Evolutionary conservation across 2,797 vertebrate genomes (phyloP).

Genomic region (Chiroxiphia lanceolata): DNA sequence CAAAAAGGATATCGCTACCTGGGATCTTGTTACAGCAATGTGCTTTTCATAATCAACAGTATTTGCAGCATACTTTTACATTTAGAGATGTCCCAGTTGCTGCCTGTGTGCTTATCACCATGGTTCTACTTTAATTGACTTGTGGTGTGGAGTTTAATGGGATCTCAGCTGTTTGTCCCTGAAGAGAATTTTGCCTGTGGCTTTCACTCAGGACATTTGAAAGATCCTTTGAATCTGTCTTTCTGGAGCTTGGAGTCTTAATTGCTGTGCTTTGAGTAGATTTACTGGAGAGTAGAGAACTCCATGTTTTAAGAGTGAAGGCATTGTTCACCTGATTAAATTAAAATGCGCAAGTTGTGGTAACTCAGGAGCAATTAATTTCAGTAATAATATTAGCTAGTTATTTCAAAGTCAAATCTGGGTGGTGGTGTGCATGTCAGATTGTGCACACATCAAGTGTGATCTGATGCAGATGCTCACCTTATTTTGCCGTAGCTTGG

Average conservation of each 20-base stretch:
- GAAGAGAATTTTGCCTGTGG: not conserved
- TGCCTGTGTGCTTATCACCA: not conserved
- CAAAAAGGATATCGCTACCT: not conserved
- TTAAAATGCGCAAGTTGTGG: slow-evolving; percentile 1
- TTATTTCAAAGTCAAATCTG: not conserved
- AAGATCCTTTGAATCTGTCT: slow-evolving; percentile 25
- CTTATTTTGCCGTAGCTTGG: not conserved
- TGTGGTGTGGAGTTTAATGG: not conserved
- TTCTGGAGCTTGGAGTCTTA: not conserved
- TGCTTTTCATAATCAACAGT: not conserved
- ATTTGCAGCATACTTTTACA: not conserved
- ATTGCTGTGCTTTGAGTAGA: not conserved
- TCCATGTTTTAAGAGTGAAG: not conserved
- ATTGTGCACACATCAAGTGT: not conserved
- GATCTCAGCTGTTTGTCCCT: slow-evolving; percentile 20
- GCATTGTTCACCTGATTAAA: not conserved
- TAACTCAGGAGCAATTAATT: slow-evolving; percentile 32
- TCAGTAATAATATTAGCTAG: not conserved
- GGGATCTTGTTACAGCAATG: not conserved
- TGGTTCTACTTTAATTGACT: not conserved
- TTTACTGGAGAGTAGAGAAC: not conserved
- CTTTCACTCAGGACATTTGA: not conserved
- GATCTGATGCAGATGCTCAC: not conserved
- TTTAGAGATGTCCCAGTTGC: not conserved
- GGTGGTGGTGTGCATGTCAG: not conserved